Conservation (phyloP, 2,888 invertebrate genomes). For the Mellilla xanthometata region DNA sequence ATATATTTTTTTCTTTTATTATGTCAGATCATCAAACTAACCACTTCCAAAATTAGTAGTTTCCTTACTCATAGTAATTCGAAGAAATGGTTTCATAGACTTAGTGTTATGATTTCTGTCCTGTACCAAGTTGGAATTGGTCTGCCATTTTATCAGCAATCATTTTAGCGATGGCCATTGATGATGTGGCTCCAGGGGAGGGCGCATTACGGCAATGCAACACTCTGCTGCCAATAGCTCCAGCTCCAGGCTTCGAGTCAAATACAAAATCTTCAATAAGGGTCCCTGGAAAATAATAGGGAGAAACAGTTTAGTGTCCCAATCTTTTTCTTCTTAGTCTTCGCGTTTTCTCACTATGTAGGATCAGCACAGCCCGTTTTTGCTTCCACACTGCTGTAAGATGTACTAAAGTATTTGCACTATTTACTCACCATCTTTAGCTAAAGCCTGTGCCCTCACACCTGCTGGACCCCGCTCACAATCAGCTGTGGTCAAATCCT, state of each 20-base stretch:
- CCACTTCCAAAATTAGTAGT: no score
- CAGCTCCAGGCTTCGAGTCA: constrained; percentile 87
- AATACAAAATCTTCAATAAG: constrained; percentile 99
- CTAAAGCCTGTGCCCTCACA: constrained; percentile 98
- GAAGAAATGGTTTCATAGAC: no score
- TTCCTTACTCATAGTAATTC: no score
- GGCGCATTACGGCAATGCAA: constrained; percentile 99
- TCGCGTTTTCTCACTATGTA: no score
- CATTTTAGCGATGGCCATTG: constrained; percentile 96
- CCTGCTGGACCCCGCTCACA: constrained; percentile 95
- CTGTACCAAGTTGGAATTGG: constrained; percentile 72
- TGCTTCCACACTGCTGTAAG: no score
- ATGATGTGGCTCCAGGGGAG: constrained; percentile 98
- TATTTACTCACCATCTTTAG: constrained; percentile 84
- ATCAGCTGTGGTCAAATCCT: constrained; percentile 88
- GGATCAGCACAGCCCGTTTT: no score
- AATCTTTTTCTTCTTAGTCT: no score
- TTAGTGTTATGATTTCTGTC: neutral
- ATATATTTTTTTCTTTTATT: no score
- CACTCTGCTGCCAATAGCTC: constrained; percentile 87
- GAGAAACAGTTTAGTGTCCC: no score
- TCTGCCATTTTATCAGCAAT: constrained; percentile 92
- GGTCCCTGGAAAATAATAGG: constrained; percentile 68
- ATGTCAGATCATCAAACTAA: no score
- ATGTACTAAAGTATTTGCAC: neutral